These are phyloP conservation scores for Antechinus stuartii DNA, from an alignment of 2,113 vertebrate genomes.

Conservation along the genomic window DNA sequence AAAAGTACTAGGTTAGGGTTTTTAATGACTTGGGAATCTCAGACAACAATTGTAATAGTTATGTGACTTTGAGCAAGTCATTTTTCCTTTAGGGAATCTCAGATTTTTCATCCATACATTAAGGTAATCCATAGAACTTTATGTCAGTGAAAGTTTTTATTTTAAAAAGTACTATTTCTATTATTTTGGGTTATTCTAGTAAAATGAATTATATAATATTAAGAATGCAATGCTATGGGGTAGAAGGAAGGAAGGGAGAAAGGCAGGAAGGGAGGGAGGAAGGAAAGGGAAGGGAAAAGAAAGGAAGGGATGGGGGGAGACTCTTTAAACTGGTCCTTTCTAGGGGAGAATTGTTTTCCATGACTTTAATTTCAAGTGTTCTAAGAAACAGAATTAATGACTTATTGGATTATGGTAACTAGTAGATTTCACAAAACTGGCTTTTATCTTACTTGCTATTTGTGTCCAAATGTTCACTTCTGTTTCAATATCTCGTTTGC, in stretches of 20 bases:
- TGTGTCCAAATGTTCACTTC: not conserved
- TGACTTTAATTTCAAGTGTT: not conserved
- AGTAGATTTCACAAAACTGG: not conserved
- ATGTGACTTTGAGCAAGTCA: not conserved
- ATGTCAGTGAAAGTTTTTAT: not conserved
- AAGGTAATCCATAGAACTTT: not conserved
- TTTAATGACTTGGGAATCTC: not conserved
- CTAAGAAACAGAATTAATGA: not conserved
- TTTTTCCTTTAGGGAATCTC: not conserved
- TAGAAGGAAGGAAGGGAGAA: not conserved
- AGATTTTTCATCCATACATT: not conserved
- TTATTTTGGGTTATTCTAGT: not conserved
- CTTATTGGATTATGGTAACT: not conserved
- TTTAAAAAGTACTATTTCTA: not conserved
- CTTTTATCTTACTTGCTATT: not conserved
- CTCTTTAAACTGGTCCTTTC: not conserved
- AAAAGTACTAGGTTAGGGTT: not conserved
- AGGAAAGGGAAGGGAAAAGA: no score
- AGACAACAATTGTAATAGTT: not conserved
- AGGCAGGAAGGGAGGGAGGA: no score
- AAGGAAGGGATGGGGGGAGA: no score
- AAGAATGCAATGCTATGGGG: not conserved
- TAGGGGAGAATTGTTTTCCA: not conserved
- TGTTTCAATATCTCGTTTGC: slow-evolving; percentile 6
- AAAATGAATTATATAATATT: not conserved